Base-by-base conservation (phyloP, 1,140 invertebrate species). In the Bombus superbus region DNA sequence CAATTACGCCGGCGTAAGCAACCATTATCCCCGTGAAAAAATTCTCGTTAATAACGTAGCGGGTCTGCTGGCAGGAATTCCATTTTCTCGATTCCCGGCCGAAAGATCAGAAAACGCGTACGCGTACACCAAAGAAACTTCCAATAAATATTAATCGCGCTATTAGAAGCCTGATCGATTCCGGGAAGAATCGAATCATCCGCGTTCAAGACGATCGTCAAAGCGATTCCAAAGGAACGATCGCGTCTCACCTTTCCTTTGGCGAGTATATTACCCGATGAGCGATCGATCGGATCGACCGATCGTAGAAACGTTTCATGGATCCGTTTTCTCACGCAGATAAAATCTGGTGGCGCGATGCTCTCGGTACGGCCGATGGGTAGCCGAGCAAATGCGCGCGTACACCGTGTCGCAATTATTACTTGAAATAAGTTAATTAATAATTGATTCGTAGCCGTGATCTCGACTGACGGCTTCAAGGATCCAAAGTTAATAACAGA, bases 321-420 rank as follows among this genome's bases (percentile, higher is more conserved):
- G 64, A 66, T 76, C 81, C 72, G 81, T 84, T 84, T 84, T 84
- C 82, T 84, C 82, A 84, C 82, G 75, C 82, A 84, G 82, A 79
- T 84, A 78, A 69, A 71, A 84, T 79, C 82, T 79, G 47, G 18
- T 8, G 47, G 64, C 38, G 74, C 47, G 62, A 59, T 71, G 38
- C 73, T 75, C 81, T 32, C 74, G 22, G 47, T 18, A 38, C 9
- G 25, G 2, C 0, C 42, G 73, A 28, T 42, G 35, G 44, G 28
- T 25, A 64, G 8, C 13, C 28, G 2, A 18, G 25, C 47, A n/a
- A 5, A 8, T 3, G 44, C 25, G 8, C 64, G 38, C 74, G 35
- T 75, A 83, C 81, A 13, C 6, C 28, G 68, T 77, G 66, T 84
- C 75, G 75, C 75, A 84, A 84, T 79, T 79, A 84, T 80, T 64